Evolutionary conservation across 2,888 invertebrate genomes (phyloP), one percentile per base, ranked within the genome.

Genomic region (Polymixis lichenea): DNA sequence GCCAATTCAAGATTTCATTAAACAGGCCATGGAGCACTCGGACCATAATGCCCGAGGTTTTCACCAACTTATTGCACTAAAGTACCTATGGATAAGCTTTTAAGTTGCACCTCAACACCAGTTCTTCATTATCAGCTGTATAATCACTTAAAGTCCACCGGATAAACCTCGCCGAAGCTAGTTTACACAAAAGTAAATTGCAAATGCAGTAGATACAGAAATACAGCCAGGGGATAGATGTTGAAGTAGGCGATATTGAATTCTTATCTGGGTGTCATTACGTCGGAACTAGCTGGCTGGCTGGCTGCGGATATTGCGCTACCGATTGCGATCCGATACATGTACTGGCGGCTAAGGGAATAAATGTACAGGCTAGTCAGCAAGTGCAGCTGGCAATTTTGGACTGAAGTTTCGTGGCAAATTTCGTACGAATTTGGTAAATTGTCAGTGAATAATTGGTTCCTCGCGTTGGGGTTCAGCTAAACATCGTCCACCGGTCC

Each of bases 251-350:
- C 76, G 80, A 86, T 86, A 87, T 86, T 87, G 86, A 87, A 86
- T 85, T 87, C 86, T 86, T 87, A 86, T 86, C 86, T 85, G 65
- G 75, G 77, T 85, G 87, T 86, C 87, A 87, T 86, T 86, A 87
- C 80, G 84, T 84, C 85, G 83, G 83, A 85, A 82, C 86, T 74
- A 82, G 78, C 76, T 71, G 72, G 71, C 75, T 79, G 83, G 81
- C 83, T 88, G 72, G 81, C 82, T 78, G 80, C 88, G 89, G 89
- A 89, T 89, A 89, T 89, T 89, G 86, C 89, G 76, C 78, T 81
- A 80, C 77, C 86, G 80, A 83, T 83, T 79, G 78, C 85, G 73
- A 80, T 78, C 81, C 70, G 77, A 86, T 84, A 77, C 80, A 71
- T 72, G 73, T 85, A 73, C 72, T 46, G 11, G 22, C 1, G 25